Evolutionary conservation across 2,797 vertebrate species (phyloP).

Genomic region (Alauda arvensis): DNA sequence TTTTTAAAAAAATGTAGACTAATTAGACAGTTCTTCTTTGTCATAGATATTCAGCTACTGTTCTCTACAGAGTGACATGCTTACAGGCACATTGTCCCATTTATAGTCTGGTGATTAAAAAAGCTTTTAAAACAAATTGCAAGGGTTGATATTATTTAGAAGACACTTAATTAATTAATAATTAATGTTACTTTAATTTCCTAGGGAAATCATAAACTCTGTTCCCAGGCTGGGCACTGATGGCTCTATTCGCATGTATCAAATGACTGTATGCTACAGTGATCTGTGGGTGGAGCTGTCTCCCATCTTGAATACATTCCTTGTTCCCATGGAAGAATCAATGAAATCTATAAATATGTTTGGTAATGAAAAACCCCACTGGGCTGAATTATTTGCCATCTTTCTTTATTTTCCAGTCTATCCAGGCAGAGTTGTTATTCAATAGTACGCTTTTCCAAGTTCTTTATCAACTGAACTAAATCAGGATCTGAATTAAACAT

Average conservation of each 20-base stretch:
- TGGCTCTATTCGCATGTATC: background rate
- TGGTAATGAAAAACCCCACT: rapidly evolving
- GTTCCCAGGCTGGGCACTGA: background rate
- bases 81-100: background rate
- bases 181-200: slow-evolving; percentile 31
- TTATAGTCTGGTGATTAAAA: slow-evolving; percentile 4
- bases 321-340: background rate
- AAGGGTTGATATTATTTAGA: slow-evolving; percentile 20
- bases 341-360: background rate
- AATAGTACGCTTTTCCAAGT: background rate
- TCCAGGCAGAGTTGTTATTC: background rate
- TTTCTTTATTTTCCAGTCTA: background rate
- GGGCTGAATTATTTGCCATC: background rate
- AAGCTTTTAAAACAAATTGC: slow-evolving; percentile 30
- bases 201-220: background rate
- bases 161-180: background rate
- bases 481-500: background rate
- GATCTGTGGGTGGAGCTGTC: background rate
- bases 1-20: slow-evolving; percentile 49
- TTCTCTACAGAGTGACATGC: slow-evolving; percentile 20
- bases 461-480: background rate
- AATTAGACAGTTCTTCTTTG: slow-evolving; percentile 58
- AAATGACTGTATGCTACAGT: background rate
- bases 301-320: background rate
- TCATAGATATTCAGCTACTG: slow-evolving; percentile 25